phyloP scores from a whole-genome alignment of 1,140 invertebrate species.

The Archivesica marissinica region DNA sequence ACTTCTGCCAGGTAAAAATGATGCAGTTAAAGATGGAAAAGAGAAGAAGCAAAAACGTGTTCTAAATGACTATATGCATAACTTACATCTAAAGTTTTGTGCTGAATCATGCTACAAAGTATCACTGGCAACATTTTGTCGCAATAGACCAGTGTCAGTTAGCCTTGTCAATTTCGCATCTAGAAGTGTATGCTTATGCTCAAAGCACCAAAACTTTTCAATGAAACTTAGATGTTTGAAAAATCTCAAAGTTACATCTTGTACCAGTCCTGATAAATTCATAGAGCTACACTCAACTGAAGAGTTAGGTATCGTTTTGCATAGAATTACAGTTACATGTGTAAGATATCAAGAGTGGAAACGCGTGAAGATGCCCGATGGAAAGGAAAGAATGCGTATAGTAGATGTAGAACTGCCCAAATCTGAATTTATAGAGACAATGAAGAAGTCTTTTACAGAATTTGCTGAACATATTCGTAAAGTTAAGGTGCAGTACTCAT shows the following conservation, averaged over 20 bases:
- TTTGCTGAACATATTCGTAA: constrained; percentile 45
- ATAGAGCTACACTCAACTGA: background rate
- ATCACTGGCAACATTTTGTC: constrained; percentile 38
- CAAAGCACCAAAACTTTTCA: constrained; percentile 45
- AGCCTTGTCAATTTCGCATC: constrained; percentile 37
- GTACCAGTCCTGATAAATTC: constrained; percentile 45
- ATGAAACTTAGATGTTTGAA: constrained; percentile 38
- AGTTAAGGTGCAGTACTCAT: constrained; percentile 38
- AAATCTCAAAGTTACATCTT: constrained; percentile 18
- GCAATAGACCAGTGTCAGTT: constrained; percentile 9
- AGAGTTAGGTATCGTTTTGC: background rate
- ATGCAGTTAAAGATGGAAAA: constrained; percentile 33
- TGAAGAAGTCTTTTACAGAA: background rate
- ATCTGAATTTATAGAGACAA: constrained; percentile 21
- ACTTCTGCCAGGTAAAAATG: constrained; percentile 27
- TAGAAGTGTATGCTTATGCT: constrained; percentile 39
- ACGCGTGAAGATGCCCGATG: constrained; percentile 37
- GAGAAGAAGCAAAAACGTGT: constrained; percentile 14
- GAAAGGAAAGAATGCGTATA: constrained; percentile 22
- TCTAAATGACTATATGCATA: constrained; percentile 49
- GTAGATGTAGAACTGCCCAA: background rate
- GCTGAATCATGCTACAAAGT: constrained; percentile 46
- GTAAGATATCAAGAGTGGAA: constrained; percentile 57
- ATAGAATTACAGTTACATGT: background rate
- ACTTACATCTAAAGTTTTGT: constrained; percentile 32